These are phyloP conservation scores for Macrotis lagotis DNA, from an alignment of 2,113 vertebrate genomes.

Conservation along the genomic window DNA sequence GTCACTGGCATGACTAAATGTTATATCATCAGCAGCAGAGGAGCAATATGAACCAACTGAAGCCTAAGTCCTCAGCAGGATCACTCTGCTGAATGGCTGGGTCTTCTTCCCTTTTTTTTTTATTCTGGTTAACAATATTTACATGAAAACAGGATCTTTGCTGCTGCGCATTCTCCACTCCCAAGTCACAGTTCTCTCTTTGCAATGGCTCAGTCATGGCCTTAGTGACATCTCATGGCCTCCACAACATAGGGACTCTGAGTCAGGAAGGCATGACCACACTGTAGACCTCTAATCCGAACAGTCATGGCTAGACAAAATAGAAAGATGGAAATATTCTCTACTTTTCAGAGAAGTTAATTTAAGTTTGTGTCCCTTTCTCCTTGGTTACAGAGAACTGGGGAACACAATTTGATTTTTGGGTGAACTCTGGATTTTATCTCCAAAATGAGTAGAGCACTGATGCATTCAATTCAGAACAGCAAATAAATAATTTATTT, in stretches of 20 bases:
- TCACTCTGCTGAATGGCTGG: neutral
- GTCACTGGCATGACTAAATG: neutral
- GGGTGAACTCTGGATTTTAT: neutral
- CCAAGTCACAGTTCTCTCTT: neutral
- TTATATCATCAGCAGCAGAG: neutral
- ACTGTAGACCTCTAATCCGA: neutral
- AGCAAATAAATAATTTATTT: neutral
- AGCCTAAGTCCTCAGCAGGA: neutral
- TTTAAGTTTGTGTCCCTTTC: neutral
- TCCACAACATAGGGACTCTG: neutral
- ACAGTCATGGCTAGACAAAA: neutral
- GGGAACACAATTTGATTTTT: neutral
- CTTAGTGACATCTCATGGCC: neutral
- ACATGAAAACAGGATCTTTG: constrained; percentile 36
- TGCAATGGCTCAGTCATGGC: neutral
- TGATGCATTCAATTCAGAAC: neutral
- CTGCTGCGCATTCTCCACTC: neutral
- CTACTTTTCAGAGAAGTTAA: neutral
- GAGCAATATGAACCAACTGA: too few relatives aligned
- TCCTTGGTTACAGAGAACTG: neutral
- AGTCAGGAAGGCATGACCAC: neutral
- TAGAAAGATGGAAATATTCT: neutral
- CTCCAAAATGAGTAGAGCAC: constrained; percentile 2
- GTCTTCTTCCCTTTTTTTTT: neutral
- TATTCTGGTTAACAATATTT: neutral